phyloP scores from a whole-genome alignment of 2,113 vertebrate genomes.

The Gobio gobio region DNA sequence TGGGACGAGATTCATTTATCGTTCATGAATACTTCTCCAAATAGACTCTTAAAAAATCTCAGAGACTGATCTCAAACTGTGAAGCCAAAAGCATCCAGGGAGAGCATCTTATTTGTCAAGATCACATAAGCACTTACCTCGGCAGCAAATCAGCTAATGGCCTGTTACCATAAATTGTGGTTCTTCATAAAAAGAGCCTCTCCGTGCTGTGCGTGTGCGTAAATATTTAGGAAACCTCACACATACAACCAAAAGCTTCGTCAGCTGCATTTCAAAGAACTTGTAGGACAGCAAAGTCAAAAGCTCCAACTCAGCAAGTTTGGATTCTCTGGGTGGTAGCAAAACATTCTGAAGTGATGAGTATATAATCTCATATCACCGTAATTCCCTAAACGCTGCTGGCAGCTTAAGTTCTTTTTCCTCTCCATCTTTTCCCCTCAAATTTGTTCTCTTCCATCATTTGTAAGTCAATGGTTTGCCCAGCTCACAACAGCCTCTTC shows the following conservation, averaged over 20 bases:
- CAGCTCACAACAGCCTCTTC: constrained; percentile 53
- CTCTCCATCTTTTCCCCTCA: constrained; percentile 64
- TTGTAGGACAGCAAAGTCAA: constrained; percentile 74
- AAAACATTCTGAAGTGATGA: constrained; percentile 81
- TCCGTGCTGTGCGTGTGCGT: constrained; percentile 61
- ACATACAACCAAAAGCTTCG: constrained; percentile 71
- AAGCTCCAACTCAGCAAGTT: constrained; percentile 79
- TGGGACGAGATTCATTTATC: constrained; percentile 35
- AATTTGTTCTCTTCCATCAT: constrained; percentile 73
- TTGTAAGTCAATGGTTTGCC: constrained; percentile 74
- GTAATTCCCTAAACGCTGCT: constrained; percentile 78
- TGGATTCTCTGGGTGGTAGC: constrained; percentile 70
- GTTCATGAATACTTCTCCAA: constrained; percentile 25
- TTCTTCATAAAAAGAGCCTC: constrained; percentile 61
- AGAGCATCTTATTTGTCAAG: constrained; percentile 22
- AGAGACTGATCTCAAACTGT: constrained; percentile 15
- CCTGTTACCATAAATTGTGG: constrained; percentile 46
- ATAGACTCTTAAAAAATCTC: not conserved
- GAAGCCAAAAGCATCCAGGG: constrained; percentile 6
- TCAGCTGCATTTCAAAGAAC: constrained; percentile 79
- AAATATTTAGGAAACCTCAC: constrained; percentile 72
- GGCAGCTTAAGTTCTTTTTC: constrained; percentile 79
- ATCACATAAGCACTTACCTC: constrained; percentile 46
- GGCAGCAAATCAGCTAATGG: constrained; percentile 49
- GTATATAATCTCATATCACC: constrained; percentile 78